Evolutionary conservation across 1,140 invertebrate species (phyloP), one percentile per base, ranked within the genome.

Genomic region (Leguminivora glycinivorella): DNA sequence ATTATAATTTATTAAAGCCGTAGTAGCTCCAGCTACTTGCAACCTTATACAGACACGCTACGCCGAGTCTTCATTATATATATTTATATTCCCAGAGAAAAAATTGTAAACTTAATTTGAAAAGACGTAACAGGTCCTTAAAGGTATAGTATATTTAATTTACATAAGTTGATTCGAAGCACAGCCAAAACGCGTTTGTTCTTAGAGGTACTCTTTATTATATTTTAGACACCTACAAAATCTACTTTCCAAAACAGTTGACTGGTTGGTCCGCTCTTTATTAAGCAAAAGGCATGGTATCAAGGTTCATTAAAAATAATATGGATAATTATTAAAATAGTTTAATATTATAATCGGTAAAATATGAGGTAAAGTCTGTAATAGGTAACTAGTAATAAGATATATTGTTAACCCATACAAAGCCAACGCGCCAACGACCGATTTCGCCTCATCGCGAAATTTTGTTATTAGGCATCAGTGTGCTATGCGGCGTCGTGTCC

Each of bases 191-290:
- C 76, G 75, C 77, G 71, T 76, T 83, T 75, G 60, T 74, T 17
- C 78, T 82, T 80, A 82, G 75, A 74, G 58, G 78, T 82, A 78
- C 70, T 68, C 66, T 73, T 77, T 63, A 43, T 71, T 73, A 72
- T 74, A 75, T 60, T 76, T 75, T 72, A 74, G 66, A 76, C 17
- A 56, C 52, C 69, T 77, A 80, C 77, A 79, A 85, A 80, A 79
- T 80, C 75, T 79, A 81, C 77, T 56, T 77, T 83, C 69, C 74
- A 80, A 82, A 88, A 88, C 83, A 83, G 82, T 89, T 87, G 87
- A 89, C 86, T 81, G 84, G 31, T 90, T 91, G 89, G 89, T 91
- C 89, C 89, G 80, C 89, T 81, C 81, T 63, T 81, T 83, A 83
- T 80, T 67, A 89, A 90, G 88, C 87, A 85, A 85, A 86, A 88